Evolutionary conservation across 1,140 invertebrate species (phyloP).

Genomic region (Macrobrachium nipponense): DNA sequence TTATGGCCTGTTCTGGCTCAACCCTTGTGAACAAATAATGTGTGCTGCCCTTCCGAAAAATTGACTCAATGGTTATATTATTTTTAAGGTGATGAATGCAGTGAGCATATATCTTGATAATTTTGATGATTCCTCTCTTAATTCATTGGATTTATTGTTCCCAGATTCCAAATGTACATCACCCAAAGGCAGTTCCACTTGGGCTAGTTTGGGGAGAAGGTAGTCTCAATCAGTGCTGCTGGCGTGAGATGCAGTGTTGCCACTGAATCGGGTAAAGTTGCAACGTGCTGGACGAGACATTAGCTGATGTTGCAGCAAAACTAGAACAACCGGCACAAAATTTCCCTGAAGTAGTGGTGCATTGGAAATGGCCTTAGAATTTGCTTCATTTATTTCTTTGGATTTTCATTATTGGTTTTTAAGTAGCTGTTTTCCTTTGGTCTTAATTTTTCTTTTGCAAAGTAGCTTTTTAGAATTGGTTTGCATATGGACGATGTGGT

Average conservation of each 20-base stretch:
- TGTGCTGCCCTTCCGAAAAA: too few species aligned
- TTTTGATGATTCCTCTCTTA: too few species aligned
- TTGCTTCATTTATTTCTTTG: neutral
- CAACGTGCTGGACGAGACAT: conserved; percentile 88
- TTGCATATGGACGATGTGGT: too few species aligned
- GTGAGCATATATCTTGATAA: too few species aligned
- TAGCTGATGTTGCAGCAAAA: conserved; percentile 81
- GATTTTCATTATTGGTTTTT: too few species aligned
- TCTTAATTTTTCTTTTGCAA: too few species aligned
- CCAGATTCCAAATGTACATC: conserved; percentile 80
- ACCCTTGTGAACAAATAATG: too few species aligned
- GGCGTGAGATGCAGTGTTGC: conserved; percentile 76
- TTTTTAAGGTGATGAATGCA: too few species aligned
- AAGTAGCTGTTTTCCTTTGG: too few species aligned
- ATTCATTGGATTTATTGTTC: conserved; percentile 44
- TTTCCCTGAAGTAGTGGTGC: conserved; percentile 82
- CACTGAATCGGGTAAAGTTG: conserved; percentile 87
- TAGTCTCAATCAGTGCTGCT: conserved; percentile 61
- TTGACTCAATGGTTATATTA: too few species aligned
- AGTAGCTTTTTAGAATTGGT: too few species aligned
- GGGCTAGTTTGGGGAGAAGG: conserved; percentile 74
- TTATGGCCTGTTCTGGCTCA: too few species aligned
- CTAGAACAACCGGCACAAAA: conserved; percentile 88
- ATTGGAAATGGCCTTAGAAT: neutral
- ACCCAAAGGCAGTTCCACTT: conserved; percentile 82